Base-by-base conservation (phyloP, 2,113 vertebrate genomes). In the Aix galericulata region DNA sequence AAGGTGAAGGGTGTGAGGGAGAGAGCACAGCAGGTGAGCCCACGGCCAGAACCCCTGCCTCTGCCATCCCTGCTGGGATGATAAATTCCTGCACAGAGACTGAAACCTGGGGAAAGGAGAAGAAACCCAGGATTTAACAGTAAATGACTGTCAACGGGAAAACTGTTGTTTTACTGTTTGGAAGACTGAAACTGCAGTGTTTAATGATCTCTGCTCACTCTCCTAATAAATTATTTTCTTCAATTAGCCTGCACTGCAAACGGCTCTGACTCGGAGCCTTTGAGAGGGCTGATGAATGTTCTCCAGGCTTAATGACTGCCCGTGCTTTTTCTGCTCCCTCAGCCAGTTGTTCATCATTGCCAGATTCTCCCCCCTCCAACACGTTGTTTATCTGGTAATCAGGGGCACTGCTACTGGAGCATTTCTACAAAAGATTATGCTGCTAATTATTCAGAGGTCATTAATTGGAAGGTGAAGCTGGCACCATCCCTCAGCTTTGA, bases 391-490 rank as follows among this genome's bases (percentile, higher is more conserved):
- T 91, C 71, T 73, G 66, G 87, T 34, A 84, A 76, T 31, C 59
- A 91, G 87, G 66, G 68, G 26, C 64, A 38, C 20, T 90, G 82
- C 46, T 86, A 71, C 36, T 88, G 68, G 55, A 83, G 40, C 55
- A 93, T 90, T 94, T 96, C 78, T 89, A 48, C 62, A 90, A 94
- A 95, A 48, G 67, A 89, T 82, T 88, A 79, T 91, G 82, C 71
- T 82, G 78, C 63, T 92, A 91, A 87, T 94, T 94, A 87, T 89
- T 84, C 36, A 48, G 64, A 63, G 44, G n/a, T 79, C 84, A 73
- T 79, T 91, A 92, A 82, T 2, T 69, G 34, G 60, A 91, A 89
- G n/a, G 62, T 86, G 74, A 94, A 93, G 53, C 27, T 89, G 58
- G 25, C 34, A 84, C 32, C 3, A 3, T 20, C 26, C 76, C 73